These are phyloP conservation scores for Lepidurus apus DNA, from an alignment of 1,140 invertebrate species.

Conservation along the genomic window DNA sequence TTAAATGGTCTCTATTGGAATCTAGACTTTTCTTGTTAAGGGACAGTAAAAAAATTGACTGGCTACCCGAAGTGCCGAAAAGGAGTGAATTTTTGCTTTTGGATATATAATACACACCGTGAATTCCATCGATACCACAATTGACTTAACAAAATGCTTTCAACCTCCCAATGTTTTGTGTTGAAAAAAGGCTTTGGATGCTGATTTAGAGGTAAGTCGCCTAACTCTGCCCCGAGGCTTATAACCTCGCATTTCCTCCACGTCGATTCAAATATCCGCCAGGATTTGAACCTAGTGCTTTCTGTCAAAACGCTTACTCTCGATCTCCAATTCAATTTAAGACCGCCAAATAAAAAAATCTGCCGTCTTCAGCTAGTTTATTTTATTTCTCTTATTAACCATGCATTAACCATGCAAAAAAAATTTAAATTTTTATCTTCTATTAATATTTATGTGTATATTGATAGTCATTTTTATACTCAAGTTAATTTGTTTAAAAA, in stretches of 20 bases:
- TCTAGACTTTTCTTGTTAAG: background rate
- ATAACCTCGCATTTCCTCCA: background rate
- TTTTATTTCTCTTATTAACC: too few relatives aligned
- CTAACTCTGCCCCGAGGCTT: background rate
- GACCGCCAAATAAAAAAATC: background rate
- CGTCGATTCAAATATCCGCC: background rate
- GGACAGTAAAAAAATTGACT: background rate
- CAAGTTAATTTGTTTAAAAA: too few relatives aligned
- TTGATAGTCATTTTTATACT: too few relatives aligned
- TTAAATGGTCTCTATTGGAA: background rate
- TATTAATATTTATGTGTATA: too few relatives aligned
- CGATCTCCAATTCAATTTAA: background rate
- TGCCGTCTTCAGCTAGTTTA: too few relatives aligned
- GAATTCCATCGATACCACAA: too few relatives aligned
- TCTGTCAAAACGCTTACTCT: background rate
- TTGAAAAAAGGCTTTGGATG: background rate
- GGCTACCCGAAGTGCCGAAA: background rate
- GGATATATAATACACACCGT: background rate
- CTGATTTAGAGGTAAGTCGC: background rate
- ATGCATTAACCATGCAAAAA: too few relatives aligned
- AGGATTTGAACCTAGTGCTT: background rate
- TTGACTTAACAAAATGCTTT: background rate
- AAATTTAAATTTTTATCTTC: too few relatives aligned
- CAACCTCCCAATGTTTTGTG: background rate
- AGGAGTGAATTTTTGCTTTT: background rate